These are phyloP conservation scores for Oostethus manadensis DNA, from an alignment of 2,113 vertebrate genomes.

Conservation along the genomic window DNA sequence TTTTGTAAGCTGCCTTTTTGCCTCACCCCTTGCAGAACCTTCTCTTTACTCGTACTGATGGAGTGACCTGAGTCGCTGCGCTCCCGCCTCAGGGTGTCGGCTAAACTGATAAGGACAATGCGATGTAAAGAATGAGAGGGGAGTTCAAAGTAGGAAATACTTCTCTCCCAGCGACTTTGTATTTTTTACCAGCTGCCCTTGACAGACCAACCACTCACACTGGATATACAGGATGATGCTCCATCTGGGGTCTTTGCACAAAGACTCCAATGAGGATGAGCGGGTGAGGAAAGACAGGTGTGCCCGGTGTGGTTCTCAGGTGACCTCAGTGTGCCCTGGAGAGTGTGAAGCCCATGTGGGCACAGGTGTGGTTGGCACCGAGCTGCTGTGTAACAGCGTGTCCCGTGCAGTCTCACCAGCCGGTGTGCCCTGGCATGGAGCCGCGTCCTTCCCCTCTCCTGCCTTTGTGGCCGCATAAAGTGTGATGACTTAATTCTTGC, in stretches of 20 bases:
- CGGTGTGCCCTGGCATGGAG: slow-evolving; percentile 58
- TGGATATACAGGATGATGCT: slow-evolving; percentile 12
- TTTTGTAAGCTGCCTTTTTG: slow-evolving; percentile 59
- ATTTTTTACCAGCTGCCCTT: slow-evolving; percentile 22
- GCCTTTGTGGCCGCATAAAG: slow-evolving; percentile 35
- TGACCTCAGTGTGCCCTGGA: slow-evolving; percentile 47
- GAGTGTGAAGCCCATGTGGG: slow-evolving; percentile 42
- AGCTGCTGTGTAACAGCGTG: slow-evolving; percentile 51
- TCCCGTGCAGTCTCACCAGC: slow-evolving; percentile 59
- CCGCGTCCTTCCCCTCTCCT: slow-evolving; percentile 61
- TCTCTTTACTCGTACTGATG: slow-evolving; percentile 35
- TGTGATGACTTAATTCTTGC: slow-evolving; percentile 47
- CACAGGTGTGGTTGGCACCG: slow-evolving; percentile 60
- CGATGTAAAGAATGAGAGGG: slow-evolving; percentile 14
- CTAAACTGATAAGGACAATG: slow-evolving; percentile 25
- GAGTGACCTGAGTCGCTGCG: slow-evolving; percentile 24
- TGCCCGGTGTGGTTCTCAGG: slow-evolving; percentile 42
- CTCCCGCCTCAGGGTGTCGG: slow-evolving; percentile 27
- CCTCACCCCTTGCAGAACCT: slow-evolving; percentile 32
- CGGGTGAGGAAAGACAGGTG: slow-evolving; percentile 42
- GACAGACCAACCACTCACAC: background rate
- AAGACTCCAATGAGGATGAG: slow-evolving; percentile 25
- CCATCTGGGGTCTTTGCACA: slow-evolving; percentile 26
- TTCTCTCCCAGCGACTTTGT: slow-evolving; percentile 10
- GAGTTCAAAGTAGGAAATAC: slow-evolving; percentile 21